phyloP scores from a whole-genome alignment of 2,797 vertebrate genomes.

The Choloepus didactylus region DNA sequence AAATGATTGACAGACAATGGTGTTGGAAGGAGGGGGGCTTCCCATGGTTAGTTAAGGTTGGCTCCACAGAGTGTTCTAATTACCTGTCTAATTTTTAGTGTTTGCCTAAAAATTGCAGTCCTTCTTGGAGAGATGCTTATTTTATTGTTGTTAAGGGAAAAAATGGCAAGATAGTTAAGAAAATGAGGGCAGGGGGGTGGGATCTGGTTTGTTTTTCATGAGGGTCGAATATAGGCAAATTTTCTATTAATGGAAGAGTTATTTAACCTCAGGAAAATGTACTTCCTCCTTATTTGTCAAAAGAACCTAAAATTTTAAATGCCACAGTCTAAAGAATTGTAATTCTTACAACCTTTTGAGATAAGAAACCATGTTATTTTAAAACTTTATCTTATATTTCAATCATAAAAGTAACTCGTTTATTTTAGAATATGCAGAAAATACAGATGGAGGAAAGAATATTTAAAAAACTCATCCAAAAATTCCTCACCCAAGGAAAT shows the following conservation, averaged over 20 bases:
- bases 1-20: background rate
- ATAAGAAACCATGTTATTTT: background rate
- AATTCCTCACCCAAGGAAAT: background rate
- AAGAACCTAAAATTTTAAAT: slow-evolving; percentile 45
- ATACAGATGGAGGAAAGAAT: background rate
- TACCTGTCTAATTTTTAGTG: background rate
- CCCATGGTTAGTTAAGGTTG: background rate
- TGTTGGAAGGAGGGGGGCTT: background rate
- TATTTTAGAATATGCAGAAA: slow-evolving; percentile 29
- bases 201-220: background rate
- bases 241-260: slow-evolving; percentile 6
- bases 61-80: background rate
- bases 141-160: background rate
- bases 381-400: background rate
- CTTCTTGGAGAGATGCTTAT: background rate
- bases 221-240: background rate
- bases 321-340: background rate
- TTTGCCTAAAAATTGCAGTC: background rate
- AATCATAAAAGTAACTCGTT: background rate
- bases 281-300: background rate
- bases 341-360: background rate
- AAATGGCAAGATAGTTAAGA: background rate
- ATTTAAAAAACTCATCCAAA: slow-evolving; percentile 13
- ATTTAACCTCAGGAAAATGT: slow-evolving; percentile 1
- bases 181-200: background rate